Conservation (phyloP, 2,888 invertebrate species). For the Schizotus pectinicornis region DNA sequence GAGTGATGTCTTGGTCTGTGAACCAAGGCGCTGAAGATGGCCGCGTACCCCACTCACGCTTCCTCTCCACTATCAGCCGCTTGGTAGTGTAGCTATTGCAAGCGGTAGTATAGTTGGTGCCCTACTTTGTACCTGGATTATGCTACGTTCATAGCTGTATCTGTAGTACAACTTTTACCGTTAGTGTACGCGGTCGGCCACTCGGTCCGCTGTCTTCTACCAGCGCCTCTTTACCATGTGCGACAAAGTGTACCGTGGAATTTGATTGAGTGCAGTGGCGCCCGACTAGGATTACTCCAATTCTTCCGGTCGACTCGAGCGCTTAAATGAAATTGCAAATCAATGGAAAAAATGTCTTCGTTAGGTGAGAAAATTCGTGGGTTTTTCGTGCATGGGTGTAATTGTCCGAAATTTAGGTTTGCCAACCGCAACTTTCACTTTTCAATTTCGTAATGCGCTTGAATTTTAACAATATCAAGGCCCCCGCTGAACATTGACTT, state of each 20-base stretch:
- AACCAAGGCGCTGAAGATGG: conserved; percentile 40
- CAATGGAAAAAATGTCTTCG: conserved; percentile 53
- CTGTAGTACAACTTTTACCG: conserved; percentile 60
- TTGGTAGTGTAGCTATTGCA: conserved; percentile 45
- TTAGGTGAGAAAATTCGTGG: conserved; percentile 49
- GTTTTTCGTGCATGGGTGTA: not conserved
- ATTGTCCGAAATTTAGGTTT: conserved; percentile 11
- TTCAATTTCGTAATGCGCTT: conserved; percentile 38
- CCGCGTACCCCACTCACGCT: conserved; percentile 42
- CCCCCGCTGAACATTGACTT: conserved; percentile 48
- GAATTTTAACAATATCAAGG: conserved; percentile 50
- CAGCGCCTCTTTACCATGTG: conserved; percentile 7
- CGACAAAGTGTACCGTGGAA: not conserved
- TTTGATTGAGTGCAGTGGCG: conserved; percentile 12
- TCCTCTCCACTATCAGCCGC: conserved; percentile 43
- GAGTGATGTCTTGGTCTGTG: conserved; percentile 29
- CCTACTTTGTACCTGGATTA: conserved; percentile 59
- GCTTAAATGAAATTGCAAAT: conserved; percentile 44
- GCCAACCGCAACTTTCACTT: conserved; percentile 39
- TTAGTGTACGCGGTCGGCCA: conserved; percentile 52
- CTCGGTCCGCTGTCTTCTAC: conserved; percentile 33
- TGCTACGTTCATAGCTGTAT: conserved; percentile 53
- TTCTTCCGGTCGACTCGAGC: not conserved
- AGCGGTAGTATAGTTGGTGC: conserved; percentile 55
- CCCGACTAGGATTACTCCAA: conserved; percentile 1